A percentile compares a stretch with the other conserved stretches of the same genome.
These are phyloP conservation scores for Sturnira hondurensis DNA, from an alignment of 2,113 vertebrate genomes.

Conservation along the genomic window DNA sequence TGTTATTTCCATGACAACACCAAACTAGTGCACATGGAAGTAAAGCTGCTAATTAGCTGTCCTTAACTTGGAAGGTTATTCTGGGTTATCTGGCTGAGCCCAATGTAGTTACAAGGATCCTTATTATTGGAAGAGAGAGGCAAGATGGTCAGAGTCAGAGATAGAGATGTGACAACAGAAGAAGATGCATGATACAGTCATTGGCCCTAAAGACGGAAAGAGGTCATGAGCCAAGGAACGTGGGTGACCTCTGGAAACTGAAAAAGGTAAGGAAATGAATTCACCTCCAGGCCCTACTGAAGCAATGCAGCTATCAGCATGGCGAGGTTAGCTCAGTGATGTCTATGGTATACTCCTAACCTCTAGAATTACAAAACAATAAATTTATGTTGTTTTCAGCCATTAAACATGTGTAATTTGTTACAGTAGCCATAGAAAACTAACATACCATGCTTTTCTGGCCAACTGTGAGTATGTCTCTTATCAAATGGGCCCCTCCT, in stretches of 20 bases:
- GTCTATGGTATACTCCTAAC: neutral
- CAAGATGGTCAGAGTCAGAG: neutral
- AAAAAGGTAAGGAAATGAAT: neutral
- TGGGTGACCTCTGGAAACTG: neutral
- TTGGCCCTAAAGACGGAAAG: neutral
- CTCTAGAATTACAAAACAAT: neutral
- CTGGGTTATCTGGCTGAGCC: no score
- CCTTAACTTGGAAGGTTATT: no score
- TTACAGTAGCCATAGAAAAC: neutral
- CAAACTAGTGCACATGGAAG: neutral
- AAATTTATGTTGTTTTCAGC: neutral
- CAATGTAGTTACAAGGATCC: neutral
- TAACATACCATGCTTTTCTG: no score
- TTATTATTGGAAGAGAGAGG: neutral
- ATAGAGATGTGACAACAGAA: neutral
- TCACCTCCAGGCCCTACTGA: neutral
- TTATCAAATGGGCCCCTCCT: neutral
- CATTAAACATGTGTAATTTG: neutral
- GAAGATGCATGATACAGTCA: neutral
- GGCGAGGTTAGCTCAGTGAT: neutral
- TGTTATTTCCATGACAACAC: neutral
- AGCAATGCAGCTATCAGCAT: neutral
- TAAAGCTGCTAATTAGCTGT: neutral
- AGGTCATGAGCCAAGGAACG: accelerated
- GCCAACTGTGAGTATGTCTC: neutral